phyloP scores from a whole-genome alignment of 2,888 invertebrate genomes.

The Protophormia terraenovae region DNA sequence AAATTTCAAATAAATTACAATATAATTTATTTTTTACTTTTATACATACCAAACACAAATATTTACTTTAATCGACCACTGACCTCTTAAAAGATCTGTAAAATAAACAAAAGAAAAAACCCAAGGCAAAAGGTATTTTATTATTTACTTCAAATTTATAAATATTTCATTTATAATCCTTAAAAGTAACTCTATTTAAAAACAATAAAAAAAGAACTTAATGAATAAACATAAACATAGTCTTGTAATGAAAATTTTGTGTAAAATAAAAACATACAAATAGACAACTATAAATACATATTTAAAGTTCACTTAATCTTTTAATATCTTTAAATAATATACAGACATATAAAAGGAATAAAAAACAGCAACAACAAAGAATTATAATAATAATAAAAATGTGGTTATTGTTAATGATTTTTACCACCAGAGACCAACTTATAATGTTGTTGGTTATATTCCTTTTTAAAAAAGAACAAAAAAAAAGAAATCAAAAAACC shows the following conservation, averaged over 20 bases:
- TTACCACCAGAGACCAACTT: conserved; percentile 32
- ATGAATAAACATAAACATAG: neutral
- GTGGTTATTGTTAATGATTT: conserved; percentile 61
- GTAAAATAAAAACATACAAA: too few species aligned
- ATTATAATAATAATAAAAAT: conserved; percentile 40
- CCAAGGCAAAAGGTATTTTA: neutral
- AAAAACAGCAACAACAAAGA: neutral
- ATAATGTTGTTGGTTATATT: conserved; percentile 20
- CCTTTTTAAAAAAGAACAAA: neutral
- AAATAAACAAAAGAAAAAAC: neutral
- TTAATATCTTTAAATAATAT: conserved; percentile 44
- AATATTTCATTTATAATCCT: conserved; percentile 17
- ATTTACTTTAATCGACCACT: neutral
- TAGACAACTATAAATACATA: neutral
- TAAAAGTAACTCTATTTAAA: neutral
- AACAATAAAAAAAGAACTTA: neutral
- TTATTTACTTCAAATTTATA: conserved; percentile 5
- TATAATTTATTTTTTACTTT: neutral
- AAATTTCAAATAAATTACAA: neutral
- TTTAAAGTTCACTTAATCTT: conserved; percentile 41
- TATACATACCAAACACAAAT: neutral
- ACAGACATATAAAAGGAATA: neutral
- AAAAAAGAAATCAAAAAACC: neutral
- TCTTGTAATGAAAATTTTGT: neutral
- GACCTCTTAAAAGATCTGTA: neutral